Evolutionary conservation across 2,797 vertebrate genomes (phyloP), one percentile per base, ranked within the genome.

Genomic region (Silurus aristotelis): DNA sequence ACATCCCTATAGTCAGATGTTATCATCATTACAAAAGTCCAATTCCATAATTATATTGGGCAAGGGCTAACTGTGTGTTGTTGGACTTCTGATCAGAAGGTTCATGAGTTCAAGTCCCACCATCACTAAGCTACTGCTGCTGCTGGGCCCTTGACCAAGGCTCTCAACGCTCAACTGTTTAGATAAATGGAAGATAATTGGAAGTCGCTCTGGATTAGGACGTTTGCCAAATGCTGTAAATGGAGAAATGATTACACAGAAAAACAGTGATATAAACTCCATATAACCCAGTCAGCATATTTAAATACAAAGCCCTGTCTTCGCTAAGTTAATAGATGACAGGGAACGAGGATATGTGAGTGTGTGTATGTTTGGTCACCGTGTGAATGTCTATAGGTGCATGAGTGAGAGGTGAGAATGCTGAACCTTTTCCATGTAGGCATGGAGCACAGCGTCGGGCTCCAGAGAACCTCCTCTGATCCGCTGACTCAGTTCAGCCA

Each of bases 361-460:
- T 25, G 4, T 52, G 15, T 25, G 20, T 14, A 46, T 52, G 48
- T 22, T 5, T 22, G 46, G 25, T 52, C 22, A 52, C 48, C 27
- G 25, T 17, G 52, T 56, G 12, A 14, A 7, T 25, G 72, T 19
- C 0, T 55, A 52, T 17, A 27, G 15, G 22, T 48, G 70, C 20
- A 38, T n/a, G 8, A 71, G 20, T n/a, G 22, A 8, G 25, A 19
- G 22, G 52, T 31, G 9, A 27, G 17, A 19, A 19, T 60, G 55
- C 20, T 66, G 7, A 73, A 99, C 97, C 96, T 98, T 97, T 91
- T 95, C 94, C 90, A 97, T 56, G 0, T 97, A 99, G 71, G 96
- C 88, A 27, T 96, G 95, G 25, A 98, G 94, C n/a, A 94, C 97
- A 0, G 94, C 93, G 7, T 97, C 94, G 0, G 93, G 95, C 63